Base-by-base conservation (phyloP, 37 sponge, comb jelly and placozoan species). In the Spongilla lacustris region DNA sequence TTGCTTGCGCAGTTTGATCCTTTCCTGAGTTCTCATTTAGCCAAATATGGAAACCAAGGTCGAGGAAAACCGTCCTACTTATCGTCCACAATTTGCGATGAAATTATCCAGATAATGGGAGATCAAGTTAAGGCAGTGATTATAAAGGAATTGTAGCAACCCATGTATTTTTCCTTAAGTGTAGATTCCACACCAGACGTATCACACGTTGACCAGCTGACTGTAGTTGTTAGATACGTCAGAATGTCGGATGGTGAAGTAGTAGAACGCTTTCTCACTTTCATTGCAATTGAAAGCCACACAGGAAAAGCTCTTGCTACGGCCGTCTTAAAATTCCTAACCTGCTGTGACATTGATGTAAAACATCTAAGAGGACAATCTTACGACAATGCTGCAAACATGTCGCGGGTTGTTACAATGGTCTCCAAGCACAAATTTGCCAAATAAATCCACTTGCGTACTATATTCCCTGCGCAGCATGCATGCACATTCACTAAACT, bases 141-240 rank as follows among this genome's bases (percentile, higher is more conserved):
- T 67, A 68, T 81, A 38, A 81, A 81, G 69, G 31, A 46, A 46
- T 46, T 46, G 46, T 8, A 46, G 46, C 46, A 66, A n/a, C 4
- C 82, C 28, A 81, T 67, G 82, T 81, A 81, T 68, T 67, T 81
- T 68, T 81, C 82, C 27, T 66, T 69, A 35, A 67, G 69, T 81
- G 82, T 81, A 67, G 69, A 81, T 68, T 81, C 82, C 58, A 81
- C n/a, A n/a, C n/a, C n/a, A n/a, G n/a, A n/a, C n/a, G n/a, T n/a
- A n/a, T n/a, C n/a, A n/a, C n/a, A n/a, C n/a, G n/a, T n/a, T n/a
- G n/a, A n/a, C n/a, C n/a, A n/a, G n/a, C n/a, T n/a, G n/a, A n/a
- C n/a, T n/a, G n/a, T n/a, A n/a, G n/a, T n/a, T n/a, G n/a, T n/a
- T n/a, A n/a, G n/a, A n/a, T n/a, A n/a, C n/a, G n/a, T 32, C 67